A percentile compares a stretch with the other conserved stretches of the same genome.
Evolutionary conservation across 2,797 vertebrate genomes (phyloP).

Genomic region (Crocodylus rhombifer): DNA sequence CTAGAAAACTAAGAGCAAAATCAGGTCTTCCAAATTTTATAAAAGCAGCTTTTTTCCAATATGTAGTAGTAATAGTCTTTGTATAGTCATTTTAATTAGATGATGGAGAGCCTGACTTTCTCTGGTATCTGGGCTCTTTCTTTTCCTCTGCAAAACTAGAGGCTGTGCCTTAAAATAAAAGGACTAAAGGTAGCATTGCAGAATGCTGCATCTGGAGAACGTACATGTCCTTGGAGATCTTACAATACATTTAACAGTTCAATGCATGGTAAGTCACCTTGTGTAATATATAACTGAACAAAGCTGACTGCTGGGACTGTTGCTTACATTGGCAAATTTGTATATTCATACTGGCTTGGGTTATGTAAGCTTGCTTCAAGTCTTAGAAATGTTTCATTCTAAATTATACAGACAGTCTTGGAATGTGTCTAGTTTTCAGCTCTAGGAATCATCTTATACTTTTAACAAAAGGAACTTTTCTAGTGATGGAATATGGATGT

Average conservation of each 20-base stretch:
- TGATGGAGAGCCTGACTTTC: neutral
- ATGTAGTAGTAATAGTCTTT: neutral
- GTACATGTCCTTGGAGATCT: neutral
- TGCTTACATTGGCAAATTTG: neutral
- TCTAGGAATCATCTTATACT: neutral
- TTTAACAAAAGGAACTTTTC: neutral
- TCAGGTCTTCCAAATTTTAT: neutral
- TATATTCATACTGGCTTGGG: neutral
- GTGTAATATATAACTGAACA: neutral
- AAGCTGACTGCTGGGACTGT: neutral
- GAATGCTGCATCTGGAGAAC: neutral
- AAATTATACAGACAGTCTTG: neutral
- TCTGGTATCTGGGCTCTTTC: neutral
- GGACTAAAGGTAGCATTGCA: neutral
- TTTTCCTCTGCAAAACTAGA: conserved; percentile 1
- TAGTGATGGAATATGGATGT: neutral
- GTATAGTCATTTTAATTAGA: neutral
- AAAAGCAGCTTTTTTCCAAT: neutral
- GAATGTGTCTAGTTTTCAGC: neutral
- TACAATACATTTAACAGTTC: neutral
- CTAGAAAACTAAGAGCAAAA: neutral
- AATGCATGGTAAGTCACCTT: neutral
- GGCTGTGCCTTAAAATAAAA: neutral
- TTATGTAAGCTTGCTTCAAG: neutral
- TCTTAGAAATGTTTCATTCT: neutral